A percentile compares a stretch with the other conserved stretches of the same genome.
phyloP scores from a whole-genome alignment of 1,140 invertebrate genomes.

The Drosophila chauvacae region DNA sequence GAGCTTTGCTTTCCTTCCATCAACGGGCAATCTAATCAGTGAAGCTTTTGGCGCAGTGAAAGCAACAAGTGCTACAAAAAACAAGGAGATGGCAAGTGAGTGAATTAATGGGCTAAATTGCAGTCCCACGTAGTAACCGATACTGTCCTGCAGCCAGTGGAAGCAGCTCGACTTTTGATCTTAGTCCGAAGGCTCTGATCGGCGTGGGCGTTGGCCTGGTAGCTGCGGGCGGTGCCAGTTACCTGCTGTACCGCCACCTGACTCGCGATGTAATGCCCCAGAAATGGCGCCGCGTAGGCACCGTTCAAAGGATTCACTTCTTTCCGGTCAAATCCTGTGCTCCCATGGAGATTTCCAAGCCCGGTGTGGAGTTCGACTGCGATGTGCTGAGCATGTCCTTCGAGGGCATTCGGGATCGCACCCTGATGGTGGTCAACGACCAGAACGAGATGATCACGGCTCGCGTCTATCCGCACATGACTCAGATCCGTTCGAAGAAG shows the following conservation, averaged over 20 bases:
- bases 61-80: conserved; percentile 40
- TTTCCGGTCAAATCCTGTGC: conserved; percentile 87
- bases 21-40: conserved; percentile 30
- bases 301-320: conserved; percentile 84
- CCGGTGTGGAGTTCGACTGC: conserved; percentile 82
- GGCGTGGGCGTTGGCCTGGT: conserved; percentile 63
- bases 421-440: conserved; percentile 85
- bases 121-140: background rate
- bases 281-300: conserved; percentile 85
- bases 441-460: conserved; percentile 86
- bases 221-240: conserved; percentile 55
- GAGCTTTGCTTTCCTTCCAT: conserved; percentile 49
- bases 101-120: background rate
- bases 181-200: conserved; percentile 43
- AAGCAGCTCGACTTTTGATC: conserved; percentile 31
- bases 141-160: conserved; percentile 10
- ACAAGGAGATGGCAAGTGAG: conserved; percentile 44
- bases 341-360: conserved; percentile 62
- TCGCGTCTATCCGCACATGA: conserved; percentile 85
- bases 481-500: conserved; percentile 85
- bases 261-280: conserved; percentile 68
- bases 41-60: conserved; percentile 33
- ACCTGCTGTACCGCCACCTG: conserved; percentile 61
- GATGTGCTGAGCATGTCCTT: conserved; percentile 84
- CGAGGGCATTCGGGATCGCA: conserved; percentile 85